phyloP scores from a whole-genome alignment of 2,113 vertebrate species.

The Neoarius graeffei region DNA sequence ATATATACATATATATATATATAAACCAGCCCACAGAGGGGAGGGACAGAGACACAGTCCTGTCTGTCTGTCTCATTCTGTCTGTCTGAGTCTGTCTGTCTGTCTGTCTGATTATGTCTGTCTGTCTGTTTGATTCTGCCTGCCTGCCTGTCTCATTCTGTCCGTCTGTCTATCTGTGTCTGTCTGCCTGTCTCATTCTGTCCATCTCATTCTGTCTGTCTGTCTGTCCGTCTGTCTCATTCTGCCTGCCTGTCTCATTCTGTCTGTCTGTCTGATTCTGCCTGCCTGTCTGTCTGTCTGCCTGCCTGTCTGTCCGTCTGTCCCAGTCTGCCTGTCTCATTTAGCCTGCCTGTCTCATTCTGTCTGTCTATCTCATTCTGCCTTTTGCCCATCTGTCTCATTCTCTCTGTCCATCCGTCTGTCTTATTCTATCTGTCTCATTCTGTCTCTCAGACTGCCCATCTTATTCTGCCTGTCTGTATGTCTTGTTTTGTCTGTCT shows the following conservation, averaged over 20 bases:
- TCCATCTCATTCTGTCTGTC: background rate
- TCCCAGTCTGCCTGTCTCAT: background rate
- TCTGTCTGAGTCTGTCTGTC: background rate
- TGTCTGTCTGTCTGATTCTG: background rate
- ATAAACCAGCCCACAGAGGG: constrained; percentile 71
- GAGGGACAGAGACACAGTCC: constrained; percentile 43
- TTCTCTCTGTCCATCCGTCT: background rate
- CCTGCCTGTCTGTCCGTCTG: background rate
- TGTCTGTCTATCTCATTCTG: background rate
- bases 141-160: background rate
- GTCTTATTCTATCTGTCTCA: background rate
- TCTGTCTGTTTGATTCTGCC: too few species aligned
- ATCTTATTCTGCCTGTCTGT: too few species aligned
- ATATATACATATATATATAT: constrained; percentile 57
- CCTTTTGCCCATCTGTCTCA: background rate
- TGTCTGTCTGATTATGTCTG: background rate
- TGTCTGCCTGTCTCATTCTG: background rate
- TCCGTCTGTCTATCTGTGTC: background rate
- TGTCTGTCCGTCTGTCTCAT: background rate
- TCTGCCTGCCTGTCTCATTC: background rate
- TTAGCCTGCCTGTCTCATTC: background rate
- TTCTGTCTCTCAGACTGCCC: background rate
- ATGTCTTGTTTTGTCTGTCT: background rate
- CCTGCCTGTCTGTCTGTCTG: background rate
- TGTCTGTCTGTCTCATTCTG: constrained; percentile 8